phyloP scores from a whole-genome alignment of 2,113 vertebrate genomes.

The Notothenia rossii region DNA sequence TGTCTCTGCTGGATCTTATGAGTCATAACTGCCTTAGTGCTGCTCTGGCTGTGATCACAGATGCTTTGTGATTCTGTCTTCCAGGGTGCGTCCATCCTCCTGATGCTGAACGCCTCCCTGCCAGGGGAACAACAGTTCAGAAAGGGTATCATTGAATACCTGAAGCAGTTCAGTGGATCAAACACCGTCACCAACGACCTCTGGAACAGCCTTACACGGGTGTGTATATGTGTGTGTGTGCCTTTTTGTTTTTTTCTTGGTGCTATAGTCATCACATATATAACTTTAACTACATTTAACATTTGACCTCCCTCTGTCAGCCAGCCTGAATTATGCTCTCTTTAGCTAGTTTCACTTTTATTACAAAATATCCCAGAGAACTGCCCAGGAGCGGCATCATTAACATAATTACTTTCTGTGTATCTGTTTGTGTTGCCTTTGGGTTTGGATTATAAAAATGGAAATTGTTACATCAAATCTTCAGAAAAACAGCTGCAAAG shows the following conservation, averaged over 20 bases:
- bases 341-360: not conserved
- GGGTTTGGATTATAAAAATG: not conserved
- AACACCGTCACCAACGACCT: slow-evolving; percentile 89
- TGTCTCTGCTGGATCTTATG: not conserved
- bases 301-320: not conserved
- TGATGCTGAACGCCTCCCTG: slow-evolving; percentile 92
- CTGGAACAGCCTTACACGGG: slow-evolving; percentile 94
- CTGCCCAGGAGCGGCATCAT: not conserved
- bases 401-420: not conserved
- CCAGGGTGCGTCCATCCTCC: slow-evolving; percentile 93
- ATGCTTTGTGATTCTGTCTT: slow-evolving; percentile 35
- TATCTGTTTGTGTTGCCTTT: not conserved
- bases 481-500: not conserved
- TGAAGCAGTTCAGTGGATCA: slow-evolving; percentile 84
- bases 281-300: not conserved
- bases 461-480: not conserved
- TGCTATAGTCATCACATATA: not conserved
- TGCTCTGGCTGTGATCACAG: slow-evolving; percentile 5
- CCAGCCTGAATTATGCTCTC: not conserved
- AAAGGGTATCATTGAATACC: slow-evolving; percentile 88
- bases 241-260: not conserved
- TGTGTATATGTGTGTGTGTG: slow-evolving; percentile 60
- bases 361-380: not conserved
- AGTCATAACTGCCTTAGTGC: not conserved
- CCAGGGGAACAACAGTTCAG: slow-evolving; percentile 86